A percentile compares a stretch with the other conserved stretches of the same genome.
phyloP scores from a whole-genome alignment of 2,797 vertebrate species.

The Odontamblyopus lacepedii region DNA sequence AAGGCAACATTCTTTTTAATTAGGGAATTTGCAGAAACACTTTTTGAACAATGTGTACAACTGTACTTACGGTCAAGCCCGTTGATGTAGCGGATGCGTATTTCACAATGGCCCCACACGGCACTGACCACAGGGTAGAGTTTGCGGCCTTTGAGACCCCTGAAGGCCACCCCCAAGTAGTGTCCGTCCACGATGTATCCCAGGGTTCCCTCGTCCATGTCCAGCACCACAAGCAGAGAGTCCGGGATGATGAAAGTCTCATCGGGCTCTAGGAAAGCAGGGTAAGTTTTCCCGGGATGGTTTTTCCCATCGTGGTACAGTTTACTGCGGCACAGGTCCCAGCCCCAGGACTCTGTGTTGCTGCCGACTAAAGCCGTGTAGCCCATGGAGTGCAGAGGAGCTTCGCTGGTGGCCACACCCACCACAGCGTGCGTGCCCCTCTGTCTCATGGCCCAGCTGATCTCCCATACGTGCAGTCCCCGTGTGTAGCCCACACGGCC shows the following conservation, averaged over 20 bases:
- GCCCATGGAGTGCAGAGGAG: constrained; percentile 93
- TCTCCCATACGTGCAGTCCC: constrained; percentile 98
- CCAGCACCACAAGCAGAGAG: constrained; percentile 94
- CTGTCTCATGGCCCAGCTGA: constrained; percentile 97
- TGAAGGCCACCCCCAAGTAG: constrained; percentile 95
- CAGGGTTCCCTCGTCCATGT: constrained; percentile 97
- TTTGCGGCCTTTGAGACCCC: constrained; percentile 96
- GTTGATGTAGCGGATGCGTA: constrained; percentile 97
- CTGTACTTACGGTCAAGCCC: constrained; percentile 97
- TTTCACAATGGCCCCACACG: constrained; percentile 99
- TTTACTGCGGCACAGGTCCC: constrained; percentile 97
- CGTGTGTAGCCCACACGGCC: constrained; percentile 94
- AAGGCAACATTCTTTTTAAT: too few relatives aligned
- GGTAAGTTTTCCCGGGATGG: constrained; percentile 92
- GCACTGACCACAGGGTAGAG: constrained; percentile 97
- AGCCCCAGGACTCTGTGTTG: constrained; percentile 96
- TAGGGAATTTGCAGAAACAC: too few relatives aligned
- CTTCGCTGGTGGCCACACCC: constrained; percentile 89
- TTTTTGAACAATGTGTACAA: too few relatives aligned
- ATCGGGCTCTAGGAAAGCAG: constrained; percentile 89
- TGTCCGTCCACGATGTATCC: constrained; percentile 98
- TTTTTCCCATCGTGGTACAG: constrained; percentile 97
- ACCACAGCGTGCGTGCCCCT: constrained; percentile 95
- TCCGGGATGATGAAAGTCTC: constrained; percentile 97
- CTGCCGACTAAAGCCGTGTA: constrained; percentile 95